Conservation (phyloP, 2,113 vertebrate species). For the Melanostigma gelatinosum region DNA sequence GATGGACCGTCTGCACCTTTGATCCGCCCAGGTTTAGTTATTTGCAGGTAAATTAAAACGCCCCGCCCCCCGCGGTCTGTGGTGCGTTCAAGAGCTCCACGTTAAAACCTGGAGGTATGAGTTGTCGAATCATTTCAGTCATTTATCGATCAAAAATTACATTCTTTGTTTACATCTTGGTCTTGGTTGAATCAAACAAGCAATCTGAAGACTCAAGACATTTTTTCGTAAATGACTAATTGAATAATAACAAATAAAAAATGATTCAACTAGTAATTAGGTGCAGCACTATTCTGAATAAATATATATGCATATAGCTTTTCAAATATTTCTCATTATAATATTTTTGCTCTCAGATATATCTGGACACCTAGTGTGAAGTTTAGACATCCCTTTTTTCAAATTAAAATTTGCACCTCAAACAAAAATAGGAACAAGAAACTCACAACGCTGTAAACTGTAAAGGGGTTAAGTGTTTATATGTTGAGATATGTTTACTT, state of each 20-base stretch:
- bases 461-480: background rate
- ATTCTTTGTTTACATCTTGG: background rate
- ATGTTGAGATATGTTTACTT: background rate
- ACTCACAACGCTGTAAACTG: background rate
- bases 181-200: background rate
- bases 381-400: background rate
- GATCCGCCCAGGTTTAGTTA: slow-evolving; percentile 58
- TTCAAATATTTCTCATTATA: background rate
- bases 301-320: background rate
- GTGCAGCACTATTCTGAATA: background rate
- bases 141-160: background rate
- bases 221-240: background rate
- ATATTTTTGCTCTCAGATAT: background rate
- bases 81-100: slow-evolving; percentile 51
- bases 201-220: background rate
- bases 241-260: too few relatives aligned
- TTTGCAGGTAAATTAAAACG: slow-evolving; percentile 53
- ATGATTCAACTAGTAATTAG: background rate
- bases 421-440: background rate
- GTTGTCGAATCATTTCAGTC: background rate
- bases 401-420: background rate
- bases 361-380: background rate
- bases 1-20: background rate
- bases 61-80: slow-evolving; percentile 25
- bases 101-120: background rate